phyloP scores from a whole-genome alignment of 2,888 invertebrate species.

The Pteria penguin region DNA sequence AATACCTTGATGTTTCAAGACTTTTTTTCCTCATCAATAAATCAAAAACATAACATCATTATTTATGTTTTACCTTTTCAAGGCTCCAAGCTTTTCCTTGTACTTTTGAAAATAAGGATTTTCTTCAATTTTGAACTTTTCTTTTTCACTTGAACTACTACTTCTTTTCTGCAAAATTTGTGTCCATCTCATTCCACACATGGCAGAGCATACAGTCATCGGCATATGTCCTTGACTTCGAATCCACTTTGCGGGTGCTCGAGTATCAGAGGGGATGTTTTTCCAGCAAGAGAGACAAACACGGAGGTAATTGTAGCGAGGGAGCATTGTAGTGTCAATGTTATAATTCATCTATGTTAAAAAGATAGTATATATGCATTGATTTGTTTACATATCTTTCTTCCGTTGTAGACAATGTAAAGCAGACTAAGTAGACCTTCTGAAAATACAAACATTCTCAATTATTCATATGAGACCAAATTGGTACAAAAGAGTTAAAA shows the following conservation, averaged over 20 bases:
- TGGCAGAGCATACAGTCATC: constrained; percentile 41
- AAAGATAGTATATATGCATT: no score
- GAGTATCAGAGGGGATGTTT: constrained; percentile 45
- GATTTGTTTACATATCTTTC: no score
- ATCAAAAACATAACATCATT: no score
- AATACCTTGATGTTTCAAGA: no score
- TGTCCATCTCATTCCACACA: constrained; percentile 54
- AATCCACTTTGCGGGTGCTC: constrained; percentile 34
- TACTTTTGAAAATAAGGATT: constrained; percentile 77
- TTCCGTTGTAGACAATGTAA: no score
- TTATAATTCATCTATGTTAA: constrained; percentile 54
- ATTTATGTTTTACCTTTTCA: constrained; percentile 49
- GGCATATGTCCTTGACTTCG: not conserved
- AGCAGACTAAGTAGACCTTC: no score
- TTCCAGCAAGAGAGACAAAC: constrained; percentile 59
- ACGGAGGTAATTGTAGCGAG: constrained; percentile 45
- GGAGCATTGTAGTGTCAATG: constrained; percentile 51
- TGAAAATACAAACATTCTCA: no score
- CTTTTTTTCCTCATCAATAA: no score
- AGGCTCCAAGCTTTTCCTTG: constrained; percentile 66
- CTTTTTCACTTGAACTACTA: constrained; percentile 16
- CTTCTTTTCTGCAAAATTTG: not conserved
- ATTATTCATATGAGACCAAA: no score
- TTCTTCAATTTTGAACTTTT: constrained; percentile 29
- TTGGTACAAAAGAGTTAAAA: no score